Base-by-base conservation (phyloP, 2,888 invertebrate genomes). In the Drosophila greeni region DNA sequence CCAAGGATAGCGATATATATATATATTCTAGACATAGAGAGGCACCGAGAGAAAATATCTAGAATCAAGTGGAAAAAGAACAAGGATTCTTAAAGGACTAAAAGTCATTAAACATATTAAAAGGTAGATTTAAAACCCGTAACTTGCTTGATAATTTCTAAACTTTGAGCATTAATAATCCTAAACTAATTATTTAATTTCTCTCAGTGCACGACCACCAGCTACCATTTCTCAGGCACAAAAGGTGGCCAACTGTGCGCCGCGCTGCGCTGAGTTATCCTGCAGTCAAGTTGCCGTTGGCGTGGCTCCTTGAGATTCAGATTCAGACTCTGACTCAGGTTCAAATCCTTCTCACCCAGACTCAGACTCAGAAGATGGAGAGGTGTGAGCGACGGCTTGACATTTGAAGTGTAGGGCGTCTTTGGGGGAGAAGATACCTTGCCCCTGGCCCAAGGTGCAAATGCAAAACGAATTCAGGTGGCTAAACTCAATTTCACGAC, bases 401-500 rank as follows among this genome's bases (percentile, higher is more conserved):
- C 47, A 64, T 62, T 64, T 71, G 55, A 74, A 82, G 76, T 74
- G 66, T 33, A 42, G 57, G 29, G 34, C 26, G 48, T 39, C 61
- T 47, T 36, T 36, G 34, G 5, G 9, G 58, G 40, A n/a, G n/a
- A 6, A 11, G 26, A 34, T 1, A n/a, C 16, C 33, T 20, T 1
- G 23, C 14, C 31, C 31, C 24, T 16, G 60, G 33, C 40, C 33
- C 34, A 36, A 24, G 70, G 62, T 39, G 70, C 24, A 39, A 48
- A 53, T 43, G 45, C 62, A 70, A 52, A 47, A 40, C 53, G 53
- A 29, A 61, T 59, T 34, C 78, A 74, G 61, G 84, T 67, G 69
- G 84, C 72, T 18, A 72, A 84, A 82, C 66, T 84, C 52, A 66
- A 84, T 79, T 79, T 75, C 24, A 52, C 36, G 57, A 40, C 49